Base-by-base conservation (phyloP, 2,113 vertebrate genomes). In the Mesitornis unicolor region DNA sequence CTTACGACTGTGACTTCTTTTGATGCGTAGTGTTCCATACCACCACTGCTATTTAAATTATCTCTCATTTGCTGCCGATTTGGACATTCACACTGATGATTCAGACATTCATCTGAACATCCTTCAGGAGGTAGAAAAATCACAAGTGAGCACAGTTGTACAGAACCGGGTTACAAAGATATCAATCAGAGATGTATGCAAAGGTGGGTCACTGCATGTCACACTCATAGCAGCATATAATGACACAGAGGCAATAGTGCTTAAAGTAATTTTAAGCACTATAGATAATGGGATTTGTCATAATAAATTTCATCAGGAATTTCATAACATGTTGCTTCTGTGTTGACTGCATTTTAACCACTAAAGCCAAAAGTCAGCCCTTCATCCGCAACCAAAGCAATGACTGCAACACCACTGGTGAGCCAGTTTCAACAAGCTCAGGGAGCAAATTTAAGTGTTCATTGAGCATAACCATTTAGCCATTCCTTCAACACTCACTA, bases 41-140 rank as follows among this genome's bases (percentile, higher is more conserved):
- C 13, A 86, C 38, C 47, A 60, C n/a, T 80, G 63, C 54, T 78
- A 54, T 59, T 92, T 68, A 87, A 93, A 93, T 89, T 76, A 21
- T 25, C 22, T 40, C 60, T 90, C 81, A 69, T 90, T 89, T 85
- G 70, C 42, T 85, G 59, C 21, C 3, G 1, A 64, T 85, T 83
- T 0, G 2, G 65, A 83, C 75, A 42, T 77, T 83, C 67, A 31
- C 68, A 50, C 18, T 69, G 63, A 33, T 82, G 54, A 83, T 73
- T 91, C 82, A 68, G 81, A 48, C 40, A 38, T 63, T 59, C 51
- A 68, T 57, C 77, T 75, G 43, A 64, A 75, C 35, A 85, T n/a
- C 54, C 84, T 73, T 91, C 59, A 67, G 47, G 64, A 90, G 45
- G 29, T 0, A 88, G 83, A 56, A 83, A n/a, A 95, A 94, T 65